Evolutionary conservation across 1,140 invertebrate species (phyloP), one percentile per base, ranked within the genome.

Genomic region (Macrosteles quadrilineatus): DNA sequence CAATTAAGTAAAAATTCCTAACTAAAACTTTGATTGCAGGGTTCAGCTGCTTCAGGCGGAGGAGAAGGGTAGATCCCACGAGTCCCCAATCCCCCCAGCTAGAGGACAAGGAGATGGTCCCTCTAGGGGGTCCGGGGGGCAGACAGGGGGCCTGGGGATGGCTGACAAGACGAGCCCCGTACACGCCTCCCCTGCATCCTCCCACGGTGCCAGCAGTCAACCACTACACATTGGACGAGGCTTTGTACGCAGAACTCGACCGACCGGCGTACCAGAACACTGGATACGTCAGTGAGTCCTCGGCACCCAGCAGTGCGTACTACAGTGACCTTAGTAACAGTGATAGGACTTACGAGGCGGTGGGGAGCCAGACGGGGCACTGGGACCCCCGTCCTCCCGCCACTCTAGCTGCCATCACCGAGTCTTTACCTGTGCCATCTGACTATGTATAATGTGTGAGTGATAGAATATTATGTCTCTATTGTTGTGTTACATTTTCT

Each of bases 181-280:
- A 77, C 3, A 77, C 78, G 6, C 66, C 68, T 21, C n/a, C 66
- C 1, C 27, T 45, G 1, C 62, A 53, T 45, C 17, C 67, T 1
- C 62, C 66, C 30, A 19, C 67, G 3, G 32, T 50, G 14, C 57
- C 40, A 19, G 59, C 74, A 9, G 86, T 85, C 12, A 90, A 90
- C 76, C 88, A 90, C 76, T 90, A 90, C 75, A 90, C 87, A 9
- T 86, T 89, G 85, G 87, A 89, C 67, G 87, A 87, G 62, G 87
- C 87, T 0, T 79, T 90, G 0, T 90, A 90, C 75, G 87, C 87
- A 25, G 88, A 90, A 78, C 78, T 90, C 70, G 88, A 90, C 76
- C 85, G 82, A 76, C 87, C 87, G 2, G 88, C 87, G 9, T 89
- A 90, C 74, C 87, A 89, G 75, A 90, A 90, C 77, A 88, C 87